Conservation (phyloP, 2,797 vertebrate species). For the Sebastes steindachneri region DNA sequence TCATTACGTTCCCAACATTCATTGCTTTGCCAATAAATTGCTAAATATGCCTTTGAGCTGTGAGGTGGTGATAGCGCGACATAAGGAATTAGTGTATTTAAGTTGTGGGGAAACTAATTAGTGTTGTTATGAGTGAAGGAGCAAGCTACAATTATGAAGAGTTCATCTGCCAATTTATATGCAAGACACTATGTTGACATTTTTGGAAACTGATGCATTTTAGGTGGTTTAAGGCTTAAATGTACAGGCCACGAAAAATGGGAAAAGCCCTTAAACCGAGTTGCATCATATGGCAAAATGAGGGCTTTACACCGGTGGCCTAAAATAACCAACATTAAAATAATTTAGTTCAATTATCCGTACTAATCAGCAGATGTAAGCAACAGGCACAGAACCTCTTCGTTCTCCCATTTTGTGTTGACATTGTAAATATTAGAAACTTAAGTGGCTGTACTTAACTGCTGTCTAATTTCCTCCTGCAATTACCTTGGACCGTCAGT, state of each 20-base stretch:
- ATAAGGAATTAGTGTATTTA: neutral
- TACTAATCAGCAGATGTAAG: conserved; percentile 38
- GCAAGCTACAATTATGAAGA: neutral
- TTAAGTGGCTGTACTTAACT: conserved; percentile 57
- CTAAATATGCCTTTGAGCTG: neutral
- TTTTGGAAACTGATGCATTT: neutral
- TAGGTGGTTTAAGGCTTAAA: neutral
- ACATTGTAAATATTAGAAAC: conserved; percentile 61
- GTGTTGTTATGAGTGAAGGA: neutral
- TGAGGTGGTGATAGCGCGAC: neutral
- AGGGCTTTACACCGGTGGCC: neutral
- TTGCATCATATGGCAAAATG: neutral
- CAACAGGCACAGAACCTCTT: conserved; percentile 31
- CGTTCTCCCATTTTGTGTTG: conserved; percentile 41
- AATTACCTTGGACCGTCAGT: conserved; percentile 35
- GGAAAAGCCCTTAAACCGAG: neutral
- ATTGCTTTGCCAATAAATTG: neutral
- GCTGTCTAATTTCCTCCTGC: conserved; percentile 57
- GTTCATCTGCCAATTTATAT: neutral
- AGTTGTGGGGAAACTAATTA: neutral
- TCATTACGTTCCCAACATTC: neutral
- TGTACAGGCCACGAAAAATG: neutral
- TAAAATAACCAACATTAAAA: conserved; percentile 41
- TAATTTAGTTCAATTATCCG: conserved; percentile 46
- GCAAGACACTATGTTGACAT: neutral